These are phyloP conservation scores for Heterodera carotae DNA, from an alignment of 1,140 invertebrate species.

Conservation along the genomic window DNA sequence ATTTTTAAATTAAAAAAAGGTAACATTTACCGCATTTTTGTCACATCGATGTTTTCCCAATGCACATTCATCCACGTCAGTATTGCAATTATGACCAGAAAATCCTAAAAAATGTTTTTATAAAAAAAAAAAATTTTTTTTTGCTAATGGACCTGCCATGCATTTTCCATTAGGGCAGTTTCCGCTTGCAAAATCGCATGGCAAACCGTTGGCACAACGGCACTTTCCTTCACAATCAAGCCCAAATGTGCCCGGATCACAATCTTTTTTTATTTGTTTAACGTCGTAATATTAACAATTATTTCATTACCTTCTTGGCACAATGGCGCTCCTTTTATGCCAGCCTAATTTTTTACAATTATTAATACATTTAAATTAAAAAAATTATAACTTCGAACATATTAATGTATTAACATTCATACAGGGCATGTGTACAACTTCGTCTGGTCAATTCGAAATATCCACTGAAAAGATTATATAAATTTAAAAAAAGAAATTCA, in stretches of 20 bases:
- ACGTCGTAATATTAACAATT: too few relatives aligned
- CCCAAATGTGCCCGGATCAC: constrained; percentile 57
- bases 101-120: constrained; percentile 28
- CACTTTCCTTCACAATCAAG: constrained; percentile 53
- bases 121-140: constrained; percentile 40
- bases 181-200: constrained; percentile 60
- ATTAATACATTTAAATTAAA: constrained; percentile 2
- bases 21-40: constrained; percentile 30
- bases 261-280: constrained; percentile 49
- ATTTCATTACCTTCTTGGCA: constrained; percentile 52
- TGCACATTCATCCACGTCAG: constrained; percentile 57
- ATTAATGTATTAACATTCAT: neutral
- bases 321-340: constrained; percentile 50
- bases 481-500: too few relatives aligned
- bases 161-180: constrained; percentile 53
- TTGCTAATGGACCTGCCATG: constrained; percentile 31
- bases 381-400: neutral
- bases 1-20: neutral
- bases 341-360: constrained; percentile 24
- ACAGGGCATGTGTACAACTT: constrained; percentile 52
- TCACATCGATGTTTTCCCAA: constrained; percentile 45
- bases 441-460: constrained; percentile 54
- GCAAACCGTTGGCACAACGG: constrained; percentile 53
- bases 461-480: constrained; percentile 39
- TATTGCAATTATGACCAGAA: constrained; percentile 31